Conservation (phyloP, 2,797 vertebrate genomes). For the Oreochromis grahami region DNA sequence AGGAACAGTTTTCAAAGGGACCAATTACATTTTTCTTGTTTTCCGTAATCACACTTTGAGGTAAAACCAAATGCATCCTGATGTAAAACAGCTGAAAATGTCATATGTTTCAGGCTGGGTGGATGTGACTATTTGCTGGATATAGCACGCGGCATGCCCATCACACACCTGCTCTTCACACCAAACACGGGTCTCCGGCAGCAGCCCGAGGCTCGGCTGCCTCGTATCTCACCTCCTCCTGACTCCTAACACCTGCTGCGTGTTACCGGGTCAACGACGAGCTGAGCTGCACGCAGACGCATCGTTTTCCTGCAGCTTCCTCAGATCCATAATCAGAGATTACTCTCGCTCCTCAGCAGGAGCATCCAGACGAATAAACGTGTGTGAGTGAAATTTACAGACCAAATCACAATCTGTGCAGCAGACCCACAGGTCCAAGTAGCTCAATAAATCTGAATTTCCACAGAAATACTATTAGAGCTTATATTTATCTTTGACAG, state of each 20-base stretch:
- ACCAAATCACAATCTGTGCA: neutral
- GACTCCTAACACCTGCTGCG: neutral
- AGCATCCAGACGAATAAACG: neutral
- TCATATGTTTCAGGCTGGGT: neutral
- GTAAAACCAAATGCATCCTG: neutral
- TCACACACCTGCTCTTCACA: neutral
- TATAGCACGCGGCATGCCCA: neutral
- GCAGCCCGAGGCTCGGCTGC: neutral
- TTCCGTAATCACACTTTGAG: neutral
- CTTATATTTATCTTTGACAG: neutral
- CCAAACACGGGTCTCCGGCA: neutral
- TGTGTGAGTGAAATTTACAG: neutral
- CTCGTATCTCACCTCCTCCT: neutral
- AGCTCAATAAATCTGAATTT: neutral
- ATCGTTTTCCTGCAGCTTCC: neutral
- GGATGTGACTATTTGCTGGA: neutral
- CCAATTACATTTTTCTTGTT: neutral
- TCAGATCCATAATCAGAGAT: neutral
- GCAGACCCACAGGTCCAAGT: neutral
- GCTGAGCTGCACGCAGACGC: neutral
- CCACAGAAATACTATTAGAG: neutral
- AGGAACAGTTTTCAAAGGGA: neutral
- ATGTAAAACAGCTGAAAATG: neutral
- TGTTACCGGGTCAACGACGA: neutral
- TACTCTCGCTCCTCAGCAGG: neutral